A percentile compares a stretch with the other conserved stretches of the same genome.
phyloP scores from a whole-genome alignment of 92 coral and sea anemone species.

The Muricea muricata region DNA sequence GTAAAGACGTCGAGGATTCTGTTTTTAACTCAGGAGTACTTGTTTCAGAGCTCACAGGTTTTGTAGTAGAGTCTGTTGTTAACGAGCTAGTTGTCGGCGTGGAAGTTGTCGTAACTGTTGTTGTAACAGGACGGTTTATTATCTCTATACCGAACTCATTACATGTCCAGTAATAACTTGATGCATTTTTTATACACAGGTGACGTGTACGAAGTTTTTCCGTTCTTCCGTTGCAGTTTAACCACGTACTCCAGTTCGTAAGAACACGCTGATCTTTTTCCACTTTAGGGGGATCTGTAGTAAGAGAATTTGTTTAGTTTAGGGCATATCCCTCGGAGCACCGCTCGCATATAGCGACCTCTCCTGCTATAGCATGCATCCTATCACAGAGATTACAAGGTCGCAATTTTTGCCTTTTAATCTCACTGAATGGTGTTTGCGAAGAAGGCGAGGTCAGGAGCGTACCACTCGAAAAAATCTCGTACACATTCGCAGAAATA shows the following conservation, averaged over 20 bases:
- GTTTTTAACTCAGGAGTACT: neutral
- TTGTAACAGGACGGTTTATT: neutral
- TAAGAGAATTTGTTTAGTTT: neutral
- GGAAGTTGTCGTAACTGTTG: neutral
- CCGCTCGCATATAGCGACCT: no score
- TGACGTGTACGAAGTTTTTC: conserved; percentile 31
- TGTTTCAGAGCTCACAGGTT: neutral
- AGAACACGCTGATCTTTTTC: neutral
- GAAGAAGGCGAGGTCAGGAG: no score
- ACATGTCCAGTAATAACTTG: conserved; percentile 12
- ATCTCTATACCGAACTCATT: neutral
- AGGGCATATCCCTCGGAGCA: no score
- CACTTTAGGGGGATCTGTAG: conserved; percentile 15
- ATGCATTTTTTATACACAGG: neutral
- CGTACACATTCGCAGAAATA: no score
- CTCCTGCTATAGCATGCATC: no score
- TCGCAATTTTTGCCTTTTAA: no score
- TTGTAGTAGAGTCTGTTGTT: neutral
- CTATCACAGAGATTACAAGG: no score
- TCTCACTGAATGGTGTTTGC: no score
- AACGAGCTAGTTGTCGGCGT: neutral
- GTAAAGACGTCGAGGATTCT: neutral
- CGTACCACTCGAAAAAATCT: no score
- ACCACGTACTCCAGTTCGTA: conserved; percentile 20
- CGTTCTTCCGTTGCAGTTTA: neutral